Conservation (phyloP, 1,140 invertebrate species). For the Drosophila ohnishii region DNA sequence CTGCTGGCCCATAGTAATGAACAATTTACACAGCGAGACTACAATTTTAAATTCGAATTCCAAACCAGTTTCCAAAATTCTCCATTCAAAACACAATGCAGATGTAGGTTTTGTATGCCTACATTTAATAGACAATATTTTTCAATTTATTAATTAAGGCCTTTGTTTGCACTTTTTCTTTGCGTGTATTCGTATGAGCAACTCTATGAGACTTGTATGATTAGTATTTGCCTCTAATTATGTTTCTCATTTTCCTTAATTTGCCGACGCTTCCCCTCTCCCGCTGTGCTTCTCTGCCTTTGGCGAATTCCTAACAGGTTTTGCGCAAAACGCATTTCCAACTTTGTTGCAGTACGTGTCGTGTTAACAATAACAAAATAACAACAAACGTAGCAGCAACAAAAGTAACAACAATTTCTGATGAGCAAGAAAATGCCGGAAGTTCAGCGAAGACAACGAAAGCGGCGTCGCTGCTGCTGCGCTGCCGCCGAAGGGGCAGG, state of each 20-base stretch:
- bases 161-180: neutral
- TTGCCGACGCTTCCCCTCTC: conserved; percentile 9
- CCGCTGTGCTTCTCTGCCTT: neutral
- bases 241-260: conserved; percentile 50
- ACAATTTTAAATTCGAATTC: neutral
- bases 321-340: conserved; percentile 48
- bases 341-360: conserved; percentile 48
- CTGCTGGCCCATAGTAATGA: conserved; percentile 10
- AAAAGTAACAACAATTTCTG: conserved; percentile 34
- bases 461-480: conserved; percentile 3
- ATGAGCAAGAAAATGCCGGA: conserved; percentile 58
- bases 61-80: neutral
- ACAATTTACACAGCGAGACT: conserved; percentile 12
- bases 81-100: neutral
- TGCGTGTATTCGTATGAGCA: conserved; percentile 9
- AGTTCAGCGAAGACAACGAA: conserved; percentile 39
- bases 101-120: no score
- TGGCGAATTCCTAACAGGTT: conserved; percentile 43
- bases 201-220: conserved; percentile 16
- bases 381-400: conserved; percentile 21
- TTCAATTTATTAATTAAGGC: neutral
- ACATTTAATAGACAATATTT: neutral
- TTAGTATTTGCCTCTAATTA: conserved; percentile 43
- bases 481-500: conserved; percentile 1
- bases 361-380: conserved; percentile 43